Base-by-base conservation (phyloP, 2,113 vertebrate genomes). In the Mirounga angustirostris region DNA sequence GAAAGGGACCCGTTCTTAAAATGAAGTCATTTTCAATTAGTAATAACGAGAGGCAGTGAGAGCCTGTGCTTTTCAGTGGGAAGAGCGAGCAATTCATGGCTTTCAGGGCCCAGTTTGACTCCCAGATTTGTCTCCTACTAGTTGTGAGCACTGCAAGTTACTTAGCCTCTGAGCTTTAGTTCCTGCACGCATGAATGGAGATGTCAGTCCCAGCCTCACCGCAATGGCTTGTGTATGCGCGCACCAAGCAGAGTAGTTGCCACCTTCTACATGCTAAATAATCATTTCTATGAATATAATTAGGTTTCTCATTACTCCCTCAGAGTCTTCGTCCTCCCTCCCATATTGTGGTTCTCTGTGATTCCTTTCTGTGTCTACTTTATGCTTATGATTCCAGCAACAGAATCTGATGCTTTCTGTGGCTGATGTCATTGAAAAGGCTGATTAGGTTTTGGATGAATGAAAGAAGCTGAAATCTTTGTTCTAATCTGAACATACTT, bases 141-240 rank as follows among this genome's bases (percentile, higher is more conserved):
- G 22, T 58, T 65, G 12, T 88, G 82, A 10, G 30, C 58, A 56
- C 78, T 18, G 15, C 43, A 22, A 21, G 61, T 85, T 26, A 16
- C 40, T 67, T 54, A 13, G 46, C 21, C 50, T 46, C 50, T 28
- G 67, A 28, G 0, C 7, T 52, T 36, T 19, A 11, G 7, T 52
- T 92, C 69, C 43, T 52, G 33, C 46, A 14, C 22, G 7, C 4
- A 10, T 5, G 24, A 22, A 16, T 18, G 4, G 69, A 30, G 28
- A 11, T 3, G 7, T 6, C 22, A 13, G 3, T 9, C 3, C 36
- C 56, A 16, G 26, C 11, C 74, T 88, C 12, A 19, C n/a, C 0
- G 61, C 15, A 21, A 1, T 1, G 7, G 18, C 5, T 1, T 71
- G 24, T 24, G 5, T 50, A 6, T 28, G 16, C n/a, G 56, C 40